These are phyloP conservation scores for Sisor rabdophorus DNA, from an alignment of 2,113 vertebrate genomes.

Conservation along the genomic window DNA sequence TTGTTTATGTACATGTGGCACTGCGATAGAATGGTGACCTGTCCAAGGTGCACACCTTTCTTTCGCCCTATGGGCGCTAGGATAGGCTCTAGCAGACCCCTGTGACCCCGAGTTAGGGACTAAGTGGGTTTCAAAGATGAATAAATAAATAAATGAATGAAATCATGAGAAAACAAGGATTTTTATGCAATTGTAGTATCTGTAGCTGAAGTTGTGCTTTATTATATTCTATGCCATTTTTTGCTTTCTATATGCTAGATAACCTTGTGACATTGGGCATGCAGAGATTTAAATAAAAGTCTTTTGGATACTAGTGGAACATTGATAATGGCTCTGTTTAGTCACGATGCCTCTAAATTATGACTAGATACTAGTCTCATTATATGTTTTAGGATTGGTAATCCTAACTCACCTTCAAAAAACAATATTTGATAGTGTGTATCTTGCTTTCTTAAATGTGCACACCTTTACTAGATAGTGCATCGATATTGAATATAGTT, in stretches of 20 bases:
- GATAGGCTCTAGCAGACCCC: no score
- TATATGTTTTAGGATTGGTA: neutral
- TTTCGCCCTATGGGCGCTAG: no score
- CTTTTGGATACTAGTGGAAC: neutral
- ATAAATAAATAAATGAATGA: no score
- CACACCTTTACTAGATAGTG: no score
- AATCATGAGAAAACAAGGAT: neutral
- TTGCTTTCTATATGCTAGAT: neutral
- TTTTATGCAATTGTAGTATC: neutral
- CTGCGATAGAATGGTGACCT: no score
- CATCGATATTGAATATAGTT: no score
- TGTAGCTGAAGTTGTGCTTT: neutral
- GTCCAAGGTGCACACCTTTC: no score
- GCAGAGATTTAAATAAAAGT: neutral
- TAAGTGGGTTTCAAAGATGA: no score
- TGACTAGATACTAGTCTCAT: neutral
- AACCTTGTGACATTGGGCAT: neutral
- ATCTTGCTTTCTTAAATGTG: neutral
- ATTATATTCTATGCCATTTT: neutral
- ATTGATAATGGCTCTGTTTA: neutral
- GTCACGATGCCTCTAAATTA: neutral
- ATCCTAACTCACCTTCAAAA: neutral
- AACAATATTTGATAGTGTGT: neutral
- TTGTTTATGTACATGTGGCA: no score
- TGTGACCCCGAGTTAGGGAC: no score